Percentiles rank a stretch among this genome's conserved stretches.
Evolutionary conservation across 2,113 vertebrate genomes (phyloP).

Genomic region (Rhinolophus ferrumequinum): DNA sequence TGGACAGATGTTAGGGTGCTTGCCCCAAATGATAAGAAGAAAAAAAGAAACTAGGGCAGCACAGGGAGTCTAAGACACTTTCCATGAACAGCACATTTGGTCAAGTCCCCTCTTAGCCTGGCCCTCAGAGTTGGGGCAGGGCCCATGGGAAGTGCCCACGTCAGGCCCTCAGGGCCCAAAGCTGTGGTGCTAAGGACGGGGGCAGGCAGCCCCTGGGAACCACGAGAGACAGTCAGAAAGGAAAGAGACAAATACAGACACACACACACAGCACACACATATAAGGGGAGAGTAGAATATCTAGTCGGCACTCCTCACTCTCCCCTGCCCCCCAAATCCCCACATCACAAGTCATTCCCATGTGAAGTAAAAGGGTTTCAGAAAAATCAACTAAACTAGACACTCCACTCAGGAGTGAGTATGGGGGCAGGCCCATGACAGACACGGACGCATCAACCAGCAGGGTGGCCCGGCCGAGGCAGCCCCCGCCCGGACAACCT

Average conservation of each 20-base stretch:
- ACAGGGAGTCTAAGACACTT: background rate
- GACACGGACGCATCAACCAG: background rate
- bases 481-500: fast-evolving
- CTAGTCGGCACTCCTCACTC: background rate
- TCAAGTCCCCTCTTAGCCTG: no score
- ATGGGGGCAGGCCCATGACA: background rate
- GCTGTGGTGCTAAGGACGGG: no score
- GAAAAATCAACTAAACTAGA: background rate
- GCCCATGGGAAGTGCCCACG: fast-evolving
- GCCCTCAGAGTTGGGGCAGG: background rate
- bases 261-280: fast-evolving
- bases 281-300: fast-evolving
- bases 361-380: background rate
- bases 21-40: background rate
- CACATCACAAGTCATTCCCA: background rate
- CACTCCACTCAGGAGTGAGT: fast-evolving
- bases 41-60: background rate
- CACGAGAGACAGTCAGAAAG: background rate
- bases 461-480: fast-evolving
- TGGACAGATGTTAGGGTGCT: background rate
- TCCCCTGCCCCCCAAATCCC: background rate
- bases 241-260: background rate
- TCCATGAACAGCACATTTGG: background rate
- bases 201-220: background rate
- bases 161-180: background rate